These are phyloP conservation scores for Drosophila maculinotata DNA, from an alignment of 2,888 invertebrate genomes.

Conservation along the genomic window DNA sequence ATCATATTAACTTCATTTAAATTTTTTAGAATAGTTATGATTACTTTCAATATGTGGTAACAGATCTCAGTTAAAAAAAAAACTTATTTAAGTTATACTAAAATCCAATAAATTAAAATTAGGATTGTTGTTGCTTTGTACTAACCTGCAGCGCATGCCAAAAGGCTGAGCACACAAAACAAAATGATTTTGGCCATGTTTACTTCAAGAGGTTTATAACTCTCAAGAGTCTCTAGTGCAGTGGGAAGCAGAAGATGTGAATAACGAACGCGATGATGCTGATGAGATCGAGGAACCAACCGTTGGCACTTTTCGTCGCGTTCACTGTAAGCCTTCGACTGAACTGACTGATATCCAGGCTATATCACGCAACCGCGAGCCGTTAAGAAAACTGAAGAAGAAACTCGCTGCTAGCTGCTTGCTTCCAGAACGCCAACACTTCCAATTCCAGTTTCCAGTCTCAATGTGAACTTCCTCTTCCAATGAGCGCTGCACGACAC, in stretches of 20 bases:
- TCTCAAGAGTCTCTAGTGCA: slow-evolving; percentile 36
- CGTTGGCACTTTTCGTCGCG: slow-evolving; percentile 77
- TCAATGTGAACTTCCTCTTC: slow-evolving; percentile 72
- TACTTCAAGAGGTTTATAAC: slow-evolving; percentile 28
- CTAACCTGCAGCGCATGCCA: slow-evolving; percentile 82
- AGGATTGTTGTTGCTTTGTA: slow-evolving; percentile 31
- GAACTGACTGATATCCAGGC: slow-evolving; percentile 66
- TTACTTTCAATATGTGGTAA: no score
- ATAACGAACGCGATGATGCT: slow-evolving; percentile 44
- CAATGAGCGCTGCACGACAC: slow-evolving; percentile 57
- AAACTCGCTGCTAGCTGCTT: slow-evolving; percentile 28
- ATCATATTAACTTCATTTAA: no score
- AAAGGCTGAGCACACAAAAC: slow-evolving; percentile 77
- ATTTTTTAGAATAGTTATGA: no score
- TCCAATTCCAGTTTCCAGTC: slow-evolving; percentile 63
- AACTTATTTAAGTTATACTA: background rate
- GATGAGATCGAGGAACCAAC: slow-evolving; percentile 50
- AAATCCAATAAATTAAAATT: background rate
- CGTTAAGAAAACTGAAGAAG: slow-evolving; percentile 70
- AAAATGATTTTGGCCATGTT: slow-evolving; percentile 81
- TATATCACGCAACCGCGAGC: slow-evolving; percentile 69
- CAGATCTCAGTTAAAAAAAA: no score
- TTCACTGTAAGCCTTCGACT: slow-evolving; percentile 79
- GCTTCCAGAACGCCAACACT: slow-evolving; percentile 53
- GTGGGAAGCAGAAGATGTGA: slow-evolving; percentile 21